Percentiles rank a stretch among this genome's conserved stretches.
These are phyloP conservation scores for Palloptera scutellata DNA, from an alignment of 2,888 invertebrate genomes.

Conservation along the genomic window DNA sequence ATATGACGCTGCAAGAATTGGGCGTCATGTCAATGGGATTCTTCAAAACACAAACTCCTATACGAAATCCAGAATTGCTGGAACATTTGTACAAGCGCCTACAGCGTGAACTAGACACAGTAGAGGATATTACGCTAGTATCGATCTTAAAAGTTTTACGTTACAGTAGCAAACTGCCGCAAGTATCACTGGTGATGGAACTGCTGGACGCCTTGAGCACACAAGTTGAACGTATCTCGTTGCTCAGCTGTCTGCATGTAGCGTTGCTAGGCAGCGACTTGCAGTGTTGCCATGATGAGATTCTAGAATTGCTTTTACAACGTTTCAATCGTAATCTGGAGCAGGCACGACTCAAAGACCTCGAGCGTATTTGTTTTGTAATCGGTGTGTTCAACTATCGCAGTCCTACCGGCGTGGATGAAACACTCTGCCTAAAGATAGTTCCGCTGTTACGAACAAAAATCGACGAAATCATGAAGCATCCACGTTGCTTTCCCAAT, in stretches of 20 bases:
- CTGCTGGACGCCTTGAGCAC: conserved; percentile 68
- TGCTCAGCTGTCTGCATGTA: conserved; percentile 72
- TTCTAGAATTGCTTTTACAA: conserved; percentile 66
- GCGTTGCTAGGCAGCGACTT: conserved; percentile 70
- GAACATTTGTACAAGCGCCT: conserved; percentile 67
- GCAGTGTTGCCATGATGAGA: conserved; percentile 64
- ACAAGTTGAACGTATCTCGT: conserved; percentile 70
- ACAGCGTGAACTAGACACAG: conserved; percentile 65
- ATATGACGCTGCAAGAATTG: conserved; percentile 72
- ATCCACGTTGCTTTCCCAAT: conserved; percentile 70
- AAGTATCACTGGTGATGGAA: conserved; percentile 64
- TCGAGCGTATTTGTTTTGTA: conserved; percentile 74
- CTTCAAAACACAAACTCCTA: conserved; percentile 76
- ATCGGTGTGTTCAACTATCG: conserved; percentile 71
- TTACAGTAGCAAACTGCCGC: conserved; percentile 66
- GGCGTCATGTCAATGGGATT: conserved; percentile 78
- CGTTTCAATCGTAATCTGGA: conserved; percentile 66
- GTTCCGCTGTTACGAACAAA: conserved; percentile 68
- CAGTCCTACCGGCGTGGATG: conserved; percentile 65
- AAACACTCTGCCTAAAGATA: conserved; percentile 65
- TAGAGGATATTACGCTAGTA: conserved; percentile 73
- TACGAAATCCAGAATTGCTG: conserved; percentile 67
- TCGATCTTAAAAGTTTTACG: conserved; percentile 70
- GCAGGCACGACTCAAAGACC: conserved; percentile 73
- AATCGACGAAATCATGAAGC: conserved; percentile 67